Percentiles rank a stretch among this genome's conserved stretches.
phyloP scores from a whole-genome alignment of 2,797 vertebrate species.

The Orientallactaga sibirica region DNA sequence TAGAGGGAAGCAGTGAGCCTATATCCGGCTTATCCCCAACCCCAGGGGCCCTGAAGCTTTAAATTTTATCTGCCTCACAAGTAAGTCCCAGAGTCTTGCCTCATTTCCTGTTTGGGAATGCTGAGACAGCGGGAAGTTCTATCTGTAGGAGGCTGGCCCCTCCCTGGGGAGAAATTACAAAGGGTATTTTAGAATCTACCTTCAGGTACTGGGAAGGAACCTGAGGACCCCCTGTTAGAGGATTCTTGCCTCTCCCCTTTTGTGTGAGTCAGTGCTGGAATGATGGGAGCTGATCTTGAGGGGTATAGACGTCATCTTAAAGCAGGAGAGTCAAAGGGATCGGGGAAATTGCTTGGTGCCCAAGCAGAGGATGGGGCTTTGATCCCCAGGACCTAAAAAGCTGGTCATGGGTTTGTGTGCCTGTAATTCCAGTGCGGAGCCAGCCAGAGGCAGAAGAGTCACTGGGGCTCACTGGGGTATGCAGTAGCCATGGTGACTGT shows the following conservation, averaged over 20 bases:
- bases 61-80: background rate
- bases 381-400: too few species aligned
- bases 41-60: background rate
- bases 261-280: background rate
- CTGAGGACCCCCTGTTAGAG: background rate
- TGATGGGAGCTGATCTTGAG: background rate
- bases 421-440: too few species aligned
- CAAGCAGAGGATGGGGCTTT: too few species aligned
- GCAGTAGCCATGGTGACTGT: background rate
- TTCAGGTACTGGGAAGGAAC: background rate
- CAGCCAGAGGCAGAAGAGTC: too few species aligned
- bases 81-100: background rate
- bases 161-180: background rate
- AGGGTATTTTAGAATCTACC: background rate
- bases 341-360: too few species aligned
- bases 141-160: background rate
- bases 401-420: too few species aligned
- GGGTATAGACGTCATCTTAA: background rate
- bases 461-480: too few species aligned
- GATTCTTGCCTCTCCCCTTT: background rate
- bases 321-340: background rate
- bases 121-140: background rate
- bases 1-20: conserved; percentile 24
- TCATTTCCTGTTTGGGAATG: background rate
- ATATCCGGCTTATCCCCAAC: background rate